phyloP scores from a whole-genome alignment of 1,140 invertebrate species.

The Oedothorax gibbosus region DNA sequence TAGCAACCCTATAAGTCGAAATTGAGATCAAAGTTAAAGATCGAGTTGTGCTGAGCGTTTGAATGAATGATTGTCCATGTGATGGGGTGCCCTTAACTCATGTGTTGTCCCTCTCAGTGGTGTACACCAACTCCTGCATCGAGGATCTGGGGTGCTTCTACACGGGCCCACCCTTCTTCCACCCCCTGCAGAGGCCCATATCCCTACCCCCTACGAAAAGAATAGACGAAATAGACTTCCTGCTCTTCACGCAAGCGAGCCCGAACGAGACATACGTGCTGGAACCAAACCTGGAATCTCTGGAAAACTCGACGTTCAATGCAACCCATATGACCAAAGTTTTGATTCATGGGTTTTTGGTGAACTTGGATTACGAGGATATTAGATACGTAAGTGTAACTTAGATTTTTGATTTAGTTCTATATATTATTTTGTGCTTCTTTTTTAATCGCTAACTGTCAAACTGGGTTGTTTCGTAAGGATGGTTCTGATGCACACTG shows the following conservation, averaged over 20 bases:
- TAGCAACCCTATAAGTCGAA: too few relatives aligned
- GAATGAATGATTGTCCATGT: too few relatives aligned
- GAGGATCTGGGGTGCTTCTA: slow-evolving; percentile 60
- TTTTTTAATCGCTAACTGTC: too few relatives aligned
- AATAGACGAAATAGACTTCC: neutral
- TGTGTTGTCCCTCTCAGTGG: too few relatives aligned
- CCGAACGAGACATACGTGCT: neutral
- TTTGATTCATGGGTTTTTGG: slow-evolving; percentile 7
- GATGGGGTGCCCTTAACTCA: too few relatives aligned
- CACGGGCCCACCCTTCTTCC: slow-evolving; percentile 50
- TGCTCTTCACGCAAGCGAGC: neutral
- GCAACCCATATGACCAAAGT: neutral
- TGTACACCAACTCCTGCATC: slow-evolving; percentile 9
- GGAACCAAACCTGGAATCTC: neutral
- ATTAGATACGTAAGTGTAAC: neutral
- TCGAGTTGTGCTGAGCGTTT: too few relatives aligned
- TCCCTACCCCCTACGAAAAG: slow-evolving; percentile 15
- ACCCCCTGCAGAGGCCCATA: slow-evolving; percentile 38
- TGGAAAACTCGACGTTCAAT: slow-evolving; percentile 4
- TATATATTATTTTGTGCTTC: too few relatives aligned
- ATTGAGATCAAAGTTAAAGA: too few relatives aligned
- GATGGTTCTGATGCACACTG: too few relatives aligned
- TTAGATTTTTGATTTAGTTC: neutral
- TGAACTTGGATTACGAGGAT: neutral
- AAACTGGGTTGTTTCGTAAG: too few relatives aligned